Percentiles rank a stretch among this genome's conserved stretches.
These are phyloP conservation scores for Listrodromus nycthemerus DNA, from an alignment of 2,888 invertebrate species.

Conservation along the genomic window DNA sequence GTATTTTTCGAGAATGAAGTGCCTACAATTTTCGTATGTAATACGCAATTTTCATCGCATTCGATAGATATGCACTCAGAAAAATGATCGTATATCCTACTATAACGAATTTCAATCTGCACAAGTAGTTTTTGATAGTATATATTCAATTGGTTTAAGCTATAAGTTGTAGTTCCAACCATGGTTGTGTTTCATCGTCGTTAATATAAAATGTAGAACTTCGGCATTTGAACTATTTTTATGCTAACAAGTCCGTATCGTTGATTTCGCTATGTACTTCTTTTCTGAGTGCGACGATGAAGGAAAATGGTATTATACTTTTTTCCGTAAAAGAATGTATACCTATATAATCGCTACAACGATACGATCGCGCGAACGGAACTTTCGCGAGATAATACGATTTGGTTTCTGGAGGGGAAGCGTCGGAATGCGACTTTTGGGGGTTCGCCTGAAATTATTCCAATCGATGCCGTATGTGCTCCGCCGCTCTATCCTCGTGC, in stretches of 20 bases:
- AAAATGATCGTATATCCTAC: no score
- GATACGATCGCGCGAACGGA: background rate
- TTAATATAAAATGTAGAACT: no score
- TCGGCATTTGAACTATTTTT: no score
- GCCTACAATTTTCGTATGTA: background rate
- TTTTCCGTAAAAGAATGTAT: background rate
- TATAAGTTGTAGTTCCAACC: no score
- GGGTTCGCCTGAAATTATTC: constrained; percentile 31
- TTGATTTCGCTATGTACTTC: no score
- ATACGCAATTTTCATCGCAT: background rate
- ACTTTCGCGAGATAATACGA: constrained; percentile 9
- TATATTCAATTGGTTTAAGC: no score
- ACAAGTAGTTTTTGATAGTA: no score
- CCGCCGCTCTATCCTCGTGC: constrained; percentile 3
- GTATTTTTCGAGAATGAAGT: background rate
- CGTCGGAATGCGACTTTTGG: background rate
- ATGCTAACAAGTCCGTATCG: no score
- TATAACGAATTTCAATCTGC: no score
- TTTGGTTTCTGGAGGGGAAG: background rate
- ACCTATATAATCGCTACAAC: background rate
- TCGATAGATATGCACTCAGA: background rate
- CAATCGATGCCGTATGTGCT: constrained; percentile 22
- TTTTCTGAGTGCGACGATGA: no score
- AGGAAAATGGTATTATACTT: background rate
- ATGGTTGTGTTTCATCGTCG: no score